Conservation (phyloP, 2,888 invertebrate genomes). For the Diarsia brunnea region DNA sequence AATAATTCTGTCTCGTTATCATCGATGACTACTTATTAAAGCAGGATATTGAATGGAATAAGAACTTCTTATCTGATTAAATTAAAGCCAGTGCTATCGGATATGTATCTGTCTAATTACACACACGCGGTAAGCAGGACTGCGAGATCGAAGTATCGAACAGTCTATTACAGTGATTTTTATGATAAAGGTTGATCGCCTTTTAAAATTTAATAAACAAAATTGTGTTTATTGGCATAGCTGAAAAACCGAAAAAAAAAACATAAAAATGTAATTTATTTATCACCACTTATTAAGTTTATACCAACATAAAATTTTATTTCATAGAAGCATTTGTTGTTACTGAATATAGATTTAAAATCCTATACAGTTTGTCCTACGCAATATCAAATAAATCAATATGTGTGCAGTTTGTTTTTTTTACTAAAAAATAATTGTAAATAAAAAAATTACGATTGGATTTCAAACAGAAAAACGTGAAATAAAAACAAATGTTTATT, state of each 20-base stretch:
- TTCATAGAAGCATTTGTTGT: neutral
- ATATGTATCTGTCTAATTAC: conserved; percentile 32
- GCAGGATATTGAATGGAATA: conserved; percentile 20
- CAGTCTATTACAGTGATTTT: neutral
- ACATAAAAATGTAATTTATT: neutral
- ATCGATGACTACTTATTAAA: conserved; percentile 29
- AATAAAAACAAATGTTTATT: conserved; percentile 8
- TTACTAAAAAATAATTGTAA: neutral
- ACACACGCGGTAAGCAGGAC: neutral
- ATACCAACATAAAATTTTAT: neutral
- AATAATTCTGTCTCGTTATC: conserved; percentile 14
- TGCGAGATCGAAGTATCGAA: neutral
- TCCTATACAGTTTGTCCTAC: too few species aligned
- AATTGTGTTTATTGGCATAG: neutral
- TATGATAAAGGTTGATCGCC: neutral
- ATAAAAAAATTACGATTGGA: conserved; percentile 9
- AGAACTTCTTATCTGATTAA: conserved; percentile 26
- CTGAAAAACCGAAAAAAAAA: neutral
- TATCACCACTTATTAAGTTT: neutral
- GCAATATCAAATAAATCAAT: neutral
- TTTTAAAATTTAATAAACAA: neutral
- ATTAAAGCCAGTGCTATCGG: conserved; percentile 8
- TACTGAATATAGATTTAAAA: neutral
- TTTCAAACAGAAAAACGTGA: conserved; percentile 4
- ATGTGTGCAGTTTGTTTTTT: neutral